Evolutionary conservation across 2,113 vertebrate species (phyloP).

Genomic region (Nothocercus julius): DNA sequence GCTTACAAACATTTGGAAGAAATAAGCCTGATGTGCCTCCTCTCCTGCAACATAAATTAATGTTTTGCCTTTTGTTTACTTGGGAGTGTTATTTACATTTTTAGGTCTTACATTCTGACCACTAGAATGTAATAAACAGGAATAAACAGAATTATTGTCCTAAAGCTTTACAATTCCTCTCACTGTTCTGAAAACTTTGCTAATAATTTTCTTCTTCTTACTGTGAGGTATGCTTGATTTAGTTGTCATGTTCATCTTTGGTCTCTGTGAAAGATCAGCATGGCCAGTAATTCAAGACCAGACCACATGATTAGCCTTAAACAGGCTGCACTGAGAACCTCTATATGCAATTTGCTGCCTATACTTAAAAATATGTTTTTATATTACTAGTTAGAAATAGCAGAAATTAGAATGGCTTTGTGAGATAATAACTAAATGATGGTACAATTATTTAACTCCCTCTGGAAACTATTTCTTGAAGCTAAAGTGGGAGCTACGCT

Average conservation of each 20-base stretch:
- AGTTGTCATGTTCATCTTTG: neutral
- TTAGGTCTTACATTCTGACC: neutral
- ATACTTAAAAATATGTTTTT: neutral
- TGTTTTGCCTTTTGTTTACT: neutral
- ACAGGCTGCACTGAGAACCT: neutral
- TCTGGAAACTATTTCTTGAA: neutral
- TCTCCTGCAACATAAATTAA: neutral
- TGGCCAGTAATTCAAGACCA: neutral
- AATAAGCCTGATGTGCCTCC: neutral
- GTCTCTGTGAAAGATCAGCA: no score
- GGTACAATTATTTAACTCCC: neutral
- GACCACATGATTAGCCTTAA: neutral
- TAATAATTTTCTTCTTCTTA: neutral
- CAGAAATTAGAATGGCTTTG: neutral
- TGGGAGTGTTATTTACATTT: neutral
- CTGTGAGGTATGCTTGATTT: neutral
- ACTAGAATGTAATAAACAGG: neutral
- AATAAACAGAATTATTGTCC: neutral
- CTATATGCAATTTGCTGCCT: neutral
- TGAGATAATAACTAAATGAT: neutral
- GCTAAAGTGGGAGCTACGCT: neutral
- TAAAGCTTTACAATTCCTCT: neutral
- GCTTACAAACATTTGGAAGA: neutral
- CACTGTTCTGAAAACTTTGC: no score
- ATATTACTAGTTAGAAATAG: neutral